A percentile compares a stretch with the other conserved stretches of the same genome.
These are phyloP conservation scores for Lithobates sylvaticus DNA, from an alignment of 2,797 vertebrate genomes.

Conservation along the genomic window DNA sequence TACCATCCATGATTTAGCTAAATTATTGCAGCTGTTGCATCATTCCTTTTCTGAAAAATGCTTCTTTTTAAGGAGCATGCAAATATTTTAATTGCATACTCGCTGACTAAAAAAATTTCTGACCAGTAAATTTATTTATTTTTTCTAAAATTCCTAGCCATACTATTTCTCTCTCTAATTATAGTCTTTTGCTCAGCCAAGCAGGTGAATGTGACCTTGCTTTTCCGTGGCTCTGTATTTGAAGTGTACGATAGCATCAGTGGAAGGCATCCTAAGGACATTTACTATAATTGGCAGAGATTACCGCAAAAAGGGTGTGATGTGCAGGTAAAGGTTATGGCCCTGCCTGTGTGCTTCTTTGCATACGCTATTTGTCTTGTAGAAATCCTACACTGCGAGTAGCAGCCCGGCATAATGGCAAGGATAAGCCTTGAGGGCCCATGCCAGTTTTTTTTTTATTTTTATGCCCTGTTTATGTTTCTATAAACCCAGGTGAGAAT, in stretches of 20 bases:
- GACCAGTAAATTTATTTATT: background rate
- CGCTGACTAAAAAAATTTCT: background rate
- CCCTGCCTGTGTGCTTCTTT: background rate
- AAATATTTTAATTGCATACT: background rate
- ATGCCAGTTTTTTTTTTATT: background rate
- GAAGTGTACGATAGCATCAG: constrained; percentile 38
- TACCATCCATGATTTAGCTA: too few species aligned
- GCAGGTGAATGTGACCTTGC: constrained; percentile 4
- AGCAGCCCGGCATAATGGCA: background rate
- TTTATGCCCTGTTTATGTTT: constrained; percentile 14
- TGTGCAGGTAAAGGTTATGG: constrained; percentile 6
- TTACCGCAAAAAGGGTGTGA: constrained; percentile 23
- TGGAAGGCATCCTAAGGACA: constrained; percentile 33
- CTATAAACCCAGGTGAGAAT: constrained; percentile 32
- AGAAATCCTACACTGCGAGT: constrained; percentile 14
- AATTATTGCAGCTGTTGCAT: too few species aligned
- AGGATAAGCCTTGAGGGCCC: background rate
- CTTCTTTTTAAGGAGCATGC: background rate
- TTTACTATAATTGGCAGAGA: constrained; percentile 25
- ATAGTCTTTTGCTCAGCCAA: constrained; percentile 27
- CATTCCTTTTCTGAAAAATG: too few species aligned
- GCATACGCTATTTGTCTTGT: background rate
- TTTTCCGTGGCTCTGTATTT: background rate
- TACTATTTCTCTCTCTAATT: background rate
- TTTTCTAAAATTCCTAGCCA: background rate